Evolutionary conservation across 1,140 invertebrate genomes (phyloP), one percentile per base, ranked within the genome.

Genomic region (fruit fly (Drosophila melanogaster)): DNA sequence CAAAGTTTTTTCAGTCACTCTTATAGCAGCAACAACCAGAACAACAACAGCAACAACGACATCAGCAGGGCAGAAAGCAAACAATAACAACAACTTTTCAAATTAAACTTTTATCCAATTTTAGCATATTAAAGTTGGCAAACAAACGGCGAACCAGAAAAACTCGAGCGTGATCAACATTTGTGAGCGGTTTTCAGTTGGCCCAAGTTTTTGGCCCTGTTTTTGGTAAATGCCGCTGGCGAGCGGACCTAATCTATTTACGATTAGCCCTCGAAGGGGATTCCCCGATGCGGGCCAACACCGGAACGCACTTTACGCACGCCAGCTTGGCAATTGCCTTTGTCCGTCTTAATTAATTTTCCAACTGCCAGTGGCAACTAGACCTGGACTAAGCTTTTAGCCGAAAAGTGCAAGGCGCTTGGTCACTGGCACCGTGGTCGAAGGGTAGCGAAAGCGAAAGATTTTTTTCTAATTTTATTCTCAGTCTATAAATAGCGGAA

Each of bases 61-160:
- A 54, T 24, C 60, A 62, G 56, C 47, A 70, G 44, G 46, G 30
- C 17, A 54, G 30, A 53, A 67, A 47, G 38, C 78, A 71, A 87
- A 86, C 84, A 87, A 87, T 80, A 89, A 84, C 71, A 89, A 89
- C 72, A 87, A 87, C 84, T 87, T 87, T 87, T 87, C 84, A 87
- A 84, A 87, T 87, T 87, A 87, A 87, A 87, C 84, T 87, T 71
- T 87, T 87, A 80, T 84, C 71, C 84, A 73, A 87, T 84, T 87
- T 89, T 66, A 73, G 84, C 57, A 89, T 80, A 84, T 89, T 87
- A 84, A 87, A 87, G 84, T 86, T 86, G 71, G 46, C 57, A 69
- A 77, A 77, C 64, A 69, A 76, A 60, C 53, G 55, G 46, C 72
- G 26, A 41, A 72, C 43, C 55, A 35, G 58, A 51, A 74, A 81